These are phyloP conservation scores for Galerucella pusilla DNA, from an alignment of 2,888 invertebrate genomes.

Conservation along the genomic window DNA sequence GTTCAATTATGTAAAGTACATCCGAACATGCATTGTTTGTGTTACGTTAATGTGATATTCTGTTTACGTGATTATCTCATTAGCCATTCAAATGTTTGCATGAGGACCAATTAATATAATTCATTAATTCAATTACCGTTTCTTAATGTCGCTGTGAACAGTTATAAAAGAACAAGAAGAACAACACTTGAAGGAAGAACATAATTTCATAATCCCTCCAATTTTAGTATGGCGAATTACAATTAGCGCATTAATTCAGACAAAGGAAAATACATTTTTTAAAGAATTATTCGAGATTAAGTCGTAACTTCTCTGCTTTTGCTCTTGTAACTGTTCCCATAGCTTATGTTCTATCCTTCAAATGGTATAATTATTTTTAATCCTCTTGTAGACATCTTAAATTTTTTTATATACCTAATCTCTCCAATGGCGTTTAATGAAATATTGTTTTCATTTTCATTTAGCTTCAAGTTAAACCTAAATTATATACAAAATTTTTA, in stretches of 20 bases:
- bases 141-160: constrained; percentile 35
- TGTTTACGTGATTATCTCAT: constrained; percentile 27
- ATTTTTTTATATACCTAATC: not conserved
- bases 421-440: not conserved
- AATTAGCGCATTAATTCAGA: constrained; percentile 43
- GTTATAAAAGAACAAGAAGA: constrained; percentile 44
- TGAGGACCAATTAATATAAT: constrained; percentile 27
- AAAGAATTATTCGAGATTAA: constrained; percentile 48
- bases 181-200: constrained; percentile 39
- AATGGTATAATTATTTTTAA: constrained; percentile 32
- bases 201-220: constrained; percentile 51
- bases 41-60: constrained; percentile 24
- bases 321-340: constrained; percentile 28
- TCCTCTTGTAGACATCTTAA: constrained; percentile 27
- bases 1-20: constrained; percentile 24
- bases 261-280: constrained; percentile 48
- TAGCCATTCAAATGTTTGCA: constrained; percentile 25
- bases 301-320: constrained; percentile 43
- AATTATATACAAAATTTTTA: no score
- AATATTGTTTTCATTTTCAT: not conserved
- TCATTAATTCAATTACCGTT: constrained; percentile 27
- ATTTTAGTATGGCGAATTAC: constrained; percentile 47
- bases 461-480: not conserved
- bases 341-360: constrained; percentile 27
- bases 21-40: constrained; percentile 20